Percentiles rank a stretch among this genome's conserved stretches.
phyloP scores from a whole-genome alignment of 2,797 vertebrate genomes.

The Geotrypetes seraphini region DNA sequence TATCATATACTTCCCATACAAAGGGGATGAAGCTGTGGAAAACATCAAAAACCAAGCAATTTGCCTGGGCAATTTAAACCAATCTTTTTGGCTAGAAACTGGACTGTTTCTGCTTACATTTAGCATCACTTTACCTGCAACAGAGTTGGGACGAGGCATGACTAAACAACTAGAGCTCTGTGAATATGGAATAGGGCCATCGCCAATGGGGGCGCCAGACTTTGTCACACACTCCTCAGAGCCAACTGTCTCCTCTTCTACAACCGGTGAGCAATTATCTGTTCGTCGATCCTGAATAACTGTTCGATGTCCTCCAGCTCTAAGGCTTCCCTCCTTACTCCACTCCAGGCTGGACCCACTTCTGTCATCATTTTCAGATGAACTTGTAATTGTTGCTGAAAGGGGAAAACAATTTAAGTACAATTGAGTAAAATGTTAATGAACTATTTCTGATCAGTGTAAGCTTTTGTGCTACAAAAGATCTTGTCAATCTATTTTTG shows the following conservation, averaged over 20 bases:
- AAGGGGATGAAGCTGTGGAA: too few relatives aligned
- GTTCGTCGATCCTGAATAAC: slow-evolving; percentile 65
- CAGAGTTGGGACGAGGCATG: slow-evolving; percentile 96
- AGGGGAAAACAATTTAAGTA: slow-evolving; percentile 13
- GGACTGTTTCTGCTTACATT: background rate
- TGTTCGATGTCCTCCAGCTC: slow-evolving; percentile 69
- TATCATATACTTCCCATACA: too few relatives aligned
- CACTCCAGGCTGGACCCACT: slow-evolving; percentile 96
- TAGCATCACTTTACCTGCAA: slow-evolving; percentile 75
- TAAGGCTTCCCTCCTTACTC: slow-evolving; percentile 87
- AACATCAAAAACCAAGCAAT: too few relatives aligned
- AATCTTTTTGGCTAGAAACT: too few relatives aligned
- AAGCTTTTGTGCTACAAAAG: too few relatives aligned
- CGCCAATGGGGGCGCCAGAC: slow-evolving; percentile 51
- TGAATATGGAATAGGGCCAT: slow-evolving; percentile 70
- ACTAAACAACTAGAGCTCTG: slow-evolving; percentile 71
- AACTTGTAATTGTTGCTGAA: slow-evolving; percentile 93
- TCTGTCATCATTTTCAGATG: slow-evolving; percentile 95
- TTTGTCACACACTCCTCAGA: slow-evolving; percentile 56
- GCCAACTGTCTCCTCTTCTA: slow-evolving; percentile 74
- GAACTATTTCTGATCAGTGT: too few relatives aligned
- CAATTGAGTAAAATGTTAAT: too few relatives aligned
- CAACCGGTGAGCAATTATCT: slow-evolving; percentile 91
- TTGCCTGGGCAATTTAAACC: too few relatives aligned
- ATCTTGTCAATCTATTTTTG: too few relatives aligned